phyloP scores from a whole-genome alignment of 2,797 vertebrate species.

The Rhinophrynus dorsalis region DNA sequence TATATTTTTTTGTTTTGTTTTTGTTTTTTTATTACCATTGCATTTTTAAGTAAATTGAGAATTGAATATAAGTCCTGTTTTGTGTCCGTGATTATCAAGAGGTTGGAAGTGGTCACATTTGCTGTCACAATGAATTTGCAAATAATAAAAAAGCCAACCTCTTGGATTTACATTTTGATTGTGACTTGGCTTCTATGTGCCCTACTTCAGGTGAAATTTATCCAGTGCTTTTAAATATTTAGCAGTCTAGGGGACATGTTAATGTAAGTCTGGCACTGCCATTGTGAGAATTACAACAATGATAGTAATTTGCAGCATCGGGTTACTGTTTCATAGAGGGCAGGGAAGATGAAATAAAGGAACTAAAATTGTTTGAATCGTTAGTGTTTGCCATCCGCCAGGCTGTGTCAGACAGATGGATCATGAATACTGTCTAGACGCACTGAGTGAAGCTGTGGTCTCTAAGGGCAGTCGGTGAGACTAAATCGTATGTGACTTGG shows the following conservation, averaged over 20 bases:
- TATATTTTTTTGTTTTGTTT: too few relatives aligned
- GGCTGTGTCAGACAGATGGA: conserved; percentile 92
- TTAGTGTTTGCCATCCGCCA: conserved; percentile 87
- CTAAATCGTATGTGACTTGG: conserved; percentile 71
- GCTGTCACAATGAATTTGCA: conserved; percentile 58
- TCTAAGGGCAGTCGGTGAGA: conserved; percentile 74
- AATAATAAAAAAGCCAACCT: conserved; percentile 56
- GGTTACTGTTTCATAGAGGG: conserved; percentile 77
- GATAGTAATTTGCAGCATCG: conserved; percentile 87
- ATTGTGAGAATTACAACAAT: conserved; percentile 83
- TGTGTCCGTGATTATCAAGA: not conserved
- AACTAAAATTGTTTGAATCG: conserved; percentile 76
- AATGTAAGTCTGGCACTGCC: conserved; percentile 87
- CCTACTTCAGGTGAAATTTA: conserved; percentile 77
- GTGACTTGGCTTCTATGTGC: conserved; percentile 63
- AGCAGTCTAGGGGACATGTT: conserved; percentile 90
- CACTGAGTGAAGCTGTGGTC: conserved; percentile 77
- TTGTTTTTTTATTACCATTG: too few relatives aligned
- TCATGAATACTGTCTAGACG: conserved; percentile 98
- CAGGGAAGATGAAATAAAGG: conserved; percentile 61
- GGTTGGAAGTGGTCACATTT: conserved; percentile 49
- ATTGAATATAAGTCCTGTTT: not conserved
- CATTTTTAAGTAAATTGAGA: too few relatives aligned
- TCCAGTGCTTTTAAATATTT: conserved; percentile 93
- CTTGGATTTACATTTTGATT: conserved; percentile 70